Evolutionary conservation across 2,888 invertebrate genomes (phyloP), one percentile per base, ranked within the genome.

Genomic region (Tetragonisca angustula): DNA sequence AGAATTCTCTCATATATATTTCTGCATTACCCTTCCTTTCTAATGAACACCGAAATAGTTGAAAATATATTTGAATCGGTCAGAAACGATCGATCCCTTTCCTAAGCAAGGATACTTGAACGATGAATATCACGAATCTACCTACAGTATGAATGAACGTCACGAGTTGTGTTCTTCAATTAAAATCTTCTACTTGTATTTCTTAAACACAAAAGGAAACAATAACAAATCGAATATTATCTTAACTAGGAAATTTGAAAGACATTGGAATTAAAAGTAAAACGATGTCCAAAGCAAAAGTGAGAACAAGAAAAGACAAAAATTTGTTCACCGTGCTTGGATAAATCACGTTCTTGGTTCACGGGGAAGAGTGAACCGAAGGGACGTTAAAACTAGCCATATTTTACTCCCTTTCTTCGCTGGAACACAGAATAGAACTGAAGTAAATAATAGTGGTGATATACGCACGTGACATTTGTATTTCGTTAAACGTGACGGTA

Each of bases 401-500:
- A 50, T 19, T 62, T 81, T 17, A 15, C 52, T 27, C 21, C 52
- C 17, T 49, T 70, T 59, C 49, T 50, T 27, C 17, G 17, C 27
- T 24, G n/a, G 54, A 36, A 1, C 5, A 24, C 43, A 15, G 24
- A 49, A 49, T 49, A 4, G 49, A 24, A 15, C 27, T 11, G 24
- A 19, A 24, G 64, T 61, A 17, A 4, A 59, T 71, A 79, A 50
- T 27, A 50, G 36, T 19, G 54, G 56, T 64, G 72, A 77, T 49
- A 67, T 67, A 68, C 73, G 52, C 70, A 15, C 59, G 54, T 74
- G 70, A 69, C 74, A 75, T 71, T 75, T 78, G 78, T 83, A 74
- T 79, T 75, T 83, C 61, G 62, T 67, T 54, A 84, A 83, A 83
- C 32, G 84, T 75, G 78, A 79, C 67, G 32, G 75, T 71, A 24